Conservation (phyloP, 2,113 vertebrate species). For the Corvus hawaiiensis region DNA sequence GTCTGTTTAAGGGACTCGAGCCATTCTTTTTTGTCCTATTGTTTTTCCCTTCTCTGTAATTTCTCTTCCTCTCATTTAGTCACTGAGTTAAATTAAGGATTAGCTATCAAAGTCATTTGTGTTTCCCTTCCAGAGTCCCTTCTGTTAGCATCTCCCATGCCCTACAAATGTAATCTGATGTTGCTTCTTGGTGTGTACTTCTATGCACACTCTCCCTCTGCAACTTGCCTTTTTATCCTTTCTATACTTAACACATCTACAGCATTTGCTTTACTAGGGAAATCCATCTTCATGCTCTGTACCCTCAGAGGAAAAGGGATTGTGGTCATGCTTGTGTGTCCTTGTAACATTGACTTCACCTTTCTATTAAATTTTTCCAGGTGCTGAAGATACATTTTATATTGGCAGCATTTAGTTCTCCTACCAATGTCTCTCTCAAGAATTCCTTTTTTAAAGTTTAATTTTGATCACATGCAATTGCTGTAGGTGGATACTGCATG, state of each 20-base stretch:
- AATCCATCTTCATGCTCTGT: background rate
- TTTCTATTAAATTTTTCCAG: background rate
- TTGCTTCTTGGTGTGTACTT: background rate
- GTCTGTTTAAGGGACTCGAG: background rate
- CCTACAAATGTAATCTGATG: background rate
- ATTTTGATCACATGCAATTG: background rate
- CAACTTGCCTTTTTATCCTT: background rate
- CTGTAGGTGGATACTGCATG: background rate
- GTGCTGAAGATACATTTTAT: background rate
- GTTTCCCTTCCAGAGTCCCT: background rate
- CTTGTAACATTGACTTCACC: background rate
- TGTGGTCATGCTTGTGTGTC: background rate
- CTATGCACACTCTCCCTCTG: background rate
- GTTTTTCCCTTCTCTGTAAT: background rate
- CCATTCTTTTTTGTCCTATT: background rate
- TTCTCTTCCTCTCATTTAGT: conserved; percentile 4
- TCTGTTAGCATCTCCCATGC: background rate
- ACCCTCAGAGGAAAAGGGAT: background rate
- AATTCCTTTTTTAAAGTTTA: background rate
- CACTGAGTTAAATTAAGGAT: background rate
- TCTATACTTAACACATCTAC: background rate
- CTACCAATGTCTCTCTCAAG: background rate
- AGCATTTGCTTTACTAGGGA: background rate
- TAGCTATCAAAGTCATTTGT: background rate
- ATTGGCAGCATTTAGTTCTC: background rate